Evolutionary conservation across 2,113 vertebrate genomes (phyloP).

Genomic region (Okapia johnstoni): DNA sequence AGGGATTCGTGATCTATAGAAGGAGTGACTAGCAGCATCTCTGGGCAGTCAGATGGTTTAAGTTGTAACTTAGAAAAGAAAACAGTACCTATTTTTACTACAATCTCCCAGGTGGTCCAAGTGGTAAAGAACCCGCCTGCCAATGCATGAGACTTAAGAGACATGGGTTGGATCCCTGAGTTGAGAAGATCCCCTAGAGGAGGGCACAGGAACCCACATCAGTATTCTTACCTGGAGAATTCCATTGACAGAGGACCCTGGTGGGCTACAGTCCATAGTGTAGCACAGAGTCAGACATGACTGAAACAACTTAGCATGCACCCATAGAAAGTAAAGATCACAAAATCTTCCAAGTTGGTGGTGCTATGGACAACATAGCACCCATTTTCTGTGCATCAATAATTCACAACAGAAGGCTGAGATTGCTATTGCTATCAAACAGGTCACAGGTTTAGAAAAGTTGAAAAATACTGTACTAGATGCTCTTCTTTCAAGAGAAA

Average conservation of each 20-base stretch:
- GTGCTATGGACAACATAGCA: not conserved
- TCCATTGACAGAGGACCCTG: not conserved
- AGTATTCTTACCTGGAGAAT: not conserved
- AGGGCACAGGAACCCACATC: not conserved
- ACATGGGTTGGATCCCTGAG: not conserved
- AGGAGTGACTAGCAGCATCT: not conserved
- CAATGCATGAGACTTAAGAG: not conserved
- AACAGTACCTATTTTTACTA: not conserved
- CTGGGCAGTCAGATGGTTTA: not conserved
- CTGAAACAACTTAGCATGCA: not conserved
- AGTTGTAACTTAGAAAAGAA: not conserved
- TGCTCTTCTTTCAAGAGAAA: conserved; percentile 38
- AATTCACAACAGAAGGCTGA: not conserved
- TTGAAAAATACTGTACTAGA: not conserved
- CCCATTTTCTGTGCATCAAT: not conserved
- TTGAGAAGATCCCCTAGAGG: not conserved
- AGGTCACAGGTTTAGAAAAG: not conserved
- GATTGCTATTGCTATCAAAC: not conserved
- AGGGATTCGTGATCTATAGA: not conserved
- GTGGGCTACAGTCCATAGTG: not conserved
- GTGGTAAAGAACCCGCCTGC: not conserved
- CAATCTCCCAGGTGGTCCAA: not conserved
- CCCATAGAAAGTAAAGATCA: not conserved
- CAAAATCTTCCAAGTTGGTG: not conserved
- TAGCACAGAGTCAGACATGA: accelerated